Evolutionary conservation across 2,888 invertebrate genomes (phyloP).

Genomic region (Dysmachus trigonus): DNA sequence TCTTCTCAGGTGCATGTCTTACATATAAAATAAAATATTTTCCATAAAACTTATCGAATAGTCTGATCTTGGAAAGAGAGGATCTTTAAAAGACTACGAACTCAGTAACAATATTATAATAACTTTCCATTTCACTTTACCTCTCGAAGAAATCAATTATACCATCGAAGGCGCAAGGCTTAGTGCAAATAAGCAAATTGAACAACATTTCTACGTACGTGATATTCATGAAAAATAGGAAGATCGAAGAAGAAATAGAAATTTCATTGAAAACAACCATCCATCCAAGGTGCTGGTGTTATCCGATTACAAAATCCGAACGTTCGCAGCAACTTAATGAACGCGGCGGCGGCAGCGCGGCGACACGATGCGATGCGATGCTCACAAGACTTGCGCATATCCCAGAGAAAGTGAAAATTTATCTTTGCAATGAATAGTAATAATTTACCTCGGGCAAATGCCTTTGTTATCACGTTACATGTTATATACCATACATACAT

Average conservation of each 20-base stretch:
- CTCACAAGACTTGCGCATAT: not conserved
- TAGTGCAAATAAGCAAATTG: not conserved
- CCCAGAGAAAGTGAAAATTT: constrained; percentile 32
- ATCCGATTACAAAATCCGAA: constrained; percentile 35
- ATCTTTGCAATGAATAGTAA: constrained; percentile 1
- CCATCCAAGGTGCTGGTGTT: not conserved
- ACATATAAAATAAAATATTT: no score
- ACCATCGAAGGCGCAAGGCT: not conserved
- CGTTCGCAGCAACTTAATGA: constrained; percentile 25
- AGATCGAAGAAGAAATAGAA: constrained; percentile 5
- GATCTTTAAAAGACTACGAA: not conserved
- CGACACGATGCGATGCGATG: no score
- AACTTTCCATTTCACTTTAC: not conserved
- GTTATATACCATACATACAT: not conserved
- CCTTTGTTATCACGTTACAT: constrained; percentile 1
- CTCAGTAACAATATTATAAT: not conserved
- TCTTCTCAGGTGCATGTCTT: no score
- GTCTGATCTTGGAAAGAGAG: not conserved
- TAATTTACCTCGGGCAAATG: not conserved
- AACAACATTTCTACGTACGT: not conserved
- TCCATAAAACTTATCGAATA: not conserved
- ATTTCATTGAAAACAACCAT: constrained; percentile 24
- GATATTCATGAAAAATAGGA: not conserved
- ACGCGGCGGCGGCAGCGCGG: not conserved
- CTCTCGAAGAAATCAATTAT: not conserved